A percentile compares a stretch with the other conserved stretches of the same genome.
Evolutionary conservation across 2,888 invertebrate genomes (phyloP).

Genomic region (Pyrgus malvae): DNA sequence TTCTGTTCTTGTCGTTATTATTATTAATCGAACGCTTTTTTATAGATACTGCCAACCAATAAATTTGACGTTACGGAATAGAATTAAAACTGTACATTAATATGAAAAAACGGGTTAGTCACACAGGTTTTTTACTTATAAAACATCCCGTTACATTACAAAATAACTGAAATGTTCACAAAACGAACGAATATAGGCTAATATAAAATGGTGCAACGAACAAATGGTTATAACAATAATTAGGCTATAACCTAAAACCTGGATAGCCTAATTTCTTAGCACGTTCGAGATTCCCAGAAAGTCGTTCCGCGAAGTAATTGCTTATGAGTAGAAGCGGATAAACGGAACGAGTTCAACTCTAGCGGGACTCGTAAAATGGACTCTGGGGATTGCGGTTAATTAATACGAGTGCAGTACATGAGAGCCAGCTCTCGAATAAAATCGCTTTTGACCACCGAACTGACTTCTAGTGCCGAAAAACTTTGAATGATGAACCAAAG

Average conservation of each 20-base stretch:
- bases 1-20: no score
- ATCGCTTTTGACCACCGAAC: conserved; percentile 66
- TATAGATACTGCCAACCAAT: no score
- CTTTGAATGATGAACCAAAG: conserved; percentile 41
- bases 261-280: conserved; percentile 71
- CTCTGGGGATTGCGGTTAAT: conserved; percentile 78
- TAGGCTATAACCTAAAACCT: conserved; percentile 64
- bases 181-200: neutral
- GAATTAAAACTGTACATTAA: no score
- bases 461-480: conserved; percentile 58
- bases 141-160: no score
- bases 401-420: conserved; percentile 74
- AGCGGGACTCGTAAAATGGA: conserved; percentile 72
- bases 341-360: conserved; percentile 75
- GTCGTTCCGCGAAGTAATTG: conserved; percentile 76
- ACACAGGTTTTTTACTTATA: no score
- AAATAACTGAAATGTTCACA: no score
- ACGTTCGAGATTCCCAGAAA: conserved; percentile 65
- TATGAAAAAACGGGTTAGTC: no score
- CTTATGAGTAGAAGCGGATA: conserved; percentile 79
- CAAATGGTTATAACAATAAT: no score
- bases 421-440: conserved; percentile 65
- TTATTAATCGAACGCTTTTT: no score
- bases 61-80: no score
- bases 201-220: conserved; percentile 2